Evolutionary conservation across 2,797 vertebrate genomes (phyloP), one percentile per base, ranked within the genome.

Genomic region (Dromococcyx pavoninus): DNA sequence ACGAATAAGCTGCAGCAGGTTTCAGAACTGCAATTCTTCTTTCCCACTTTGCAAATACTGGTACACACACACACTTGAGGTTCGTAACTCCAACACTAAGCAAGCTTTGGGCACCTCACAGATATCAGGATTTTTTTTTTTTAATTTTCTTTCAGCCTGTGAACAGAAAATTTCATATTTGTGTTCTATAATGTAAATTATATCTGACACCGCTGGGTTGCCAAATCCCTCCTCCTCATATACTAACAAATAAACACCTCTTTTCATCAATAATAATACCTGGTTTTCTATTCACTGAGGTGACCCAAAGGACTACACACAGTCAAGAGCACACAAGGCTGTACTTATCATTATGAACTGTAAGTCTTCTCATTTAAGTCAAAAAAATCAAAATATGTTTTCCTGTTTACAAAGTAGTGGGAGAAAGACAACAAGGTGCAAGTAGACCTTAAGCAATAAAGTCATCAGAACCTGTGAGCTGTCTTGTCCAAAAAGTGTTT

Each of bases 401-500:
- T 70, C 66, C 39, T 80, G 51, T 77, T 93, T 78, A 65, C 62
- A 86, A 32, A 10, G 10, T 8, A 6, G 11, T 17, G 15, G 33
- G 37, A 64, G 67, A 95, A 91, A 79, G 39, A 91, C 88, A 88
- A 70, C 0, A 2, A 87, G 10, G 33, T 2, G 19, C 37, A 89
- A 92, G 27, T 17, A 75, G 58, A 53, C 39, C 28, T 91, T 67
- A 91, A 96, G 64, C 73, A 93, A 95, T 30, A 46, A 1, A 95
- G 76, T 53, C 66, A 75, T 72, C 66, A 95, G 75, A 95, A 99
- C 99, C 99, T 99, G 96, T 99, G 98, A 91, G 96, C 74, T 2
- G 97, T 98, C 97, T 98, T 99, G 70, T 97, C 98, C 74, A 99
- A 95, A 91, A 99, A 99, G 35, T 96, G 98, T 93, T 98, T 98